phyloP scores from a whole-genome alignment of 1,140 invertebrate species.

The Drosophila tani region DNA sequence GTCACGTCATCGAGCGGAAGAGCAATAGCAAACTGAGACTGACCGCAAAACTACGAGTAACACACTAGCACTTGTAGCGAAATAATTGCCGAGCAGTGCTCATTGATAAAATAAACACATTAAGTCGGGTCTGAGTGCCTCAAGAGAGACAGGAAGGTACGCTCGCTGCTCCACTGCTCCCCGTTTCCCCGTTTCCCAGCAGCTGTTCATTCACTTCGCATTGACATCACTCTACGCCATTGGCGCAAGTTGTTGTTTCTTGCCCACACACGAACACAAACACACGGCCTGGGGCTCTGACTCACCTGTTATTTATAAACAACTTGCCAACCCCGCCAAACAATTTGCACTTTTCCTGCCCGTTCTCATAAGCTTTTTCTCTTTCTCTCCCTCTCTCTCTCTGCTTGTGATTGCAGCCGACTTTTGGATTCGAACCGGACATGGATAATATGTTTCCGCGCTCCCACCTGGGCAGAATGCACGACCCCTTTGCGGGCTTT shows the following conservation, averaged over 20 bases:
- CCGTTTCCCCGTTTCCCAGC: constrained; percentile 8
- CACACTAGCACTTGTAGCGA: constrained; percentile 7
- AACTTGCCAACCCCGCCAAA: constrained; percentile 60
- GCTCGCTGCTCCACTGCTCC: constrained; percentile 12
- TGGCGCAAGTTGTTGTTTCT: constrained; percentile 52
- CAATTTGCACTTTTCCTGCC: constrained; percentile 44
- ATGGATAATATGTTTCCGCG: constrained; percentile 83
- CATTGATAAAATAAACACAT: constrained; percentile 48
- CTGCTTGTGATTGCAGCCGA: constrained; percentile 47
- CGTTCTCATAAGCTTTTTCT: constrained; percentile 2
- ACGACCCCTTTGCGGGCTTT: constrained; percentile 85
- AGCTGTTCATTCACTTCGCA: constrained; percentile 55
- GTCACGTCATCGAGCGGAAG: constrained; percentile 34
- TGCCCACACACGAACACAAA: constrained; percentile 39
- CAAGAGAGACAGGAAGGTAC: constrained; percentile 16
- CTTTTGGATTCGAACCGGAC: constrained; percentile 84
- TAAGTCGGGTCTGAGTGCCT: constrained; percentile 11
- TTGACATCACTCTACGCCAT: constrained; percentile 66
- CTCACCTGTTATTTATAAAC: constrained; percentile 78
- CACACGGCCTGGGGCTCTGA: constrained; percentile 41
- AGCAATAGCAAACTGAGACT: constrained; percentile 2
- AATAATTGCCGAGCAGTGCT: constrained; percentile 28
- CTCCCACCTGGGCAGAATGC: constrained; percentile 84
- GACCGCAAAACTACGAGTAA: constrained; percentile 2
- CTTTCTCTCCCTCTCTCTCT: background rate